Conservation (phyloP, 1,140 invertebrate species). For the Theocolax elegans region DNA sequence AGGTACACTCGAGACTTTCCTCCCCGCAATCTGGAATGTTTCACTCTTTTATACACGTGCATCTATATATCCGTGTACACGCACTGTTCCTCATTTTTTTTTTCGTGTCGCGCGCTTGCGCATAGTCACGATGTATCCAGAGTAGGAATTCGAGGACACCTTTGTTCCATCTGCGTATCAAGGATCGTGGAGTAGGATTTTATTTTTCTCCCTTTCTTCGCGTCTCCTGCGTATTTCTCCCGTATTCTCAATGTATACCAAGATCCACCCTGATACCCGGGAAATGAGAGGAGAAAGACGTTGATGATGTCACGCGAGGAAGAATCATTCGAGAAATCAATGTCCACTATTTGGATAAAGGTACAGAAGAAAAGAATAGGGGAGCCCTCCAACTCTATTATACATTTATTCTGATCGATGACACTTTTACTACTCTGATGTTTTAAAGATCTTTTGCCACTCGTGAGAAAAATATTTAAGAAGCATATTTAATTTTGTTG, state of each 20-base stretch:
- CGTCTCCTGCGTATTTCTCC: background rate
- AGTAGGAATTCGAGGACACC: too few species aligned
- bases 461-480: constrained; percentile 8
- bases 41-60: too few species aligned
- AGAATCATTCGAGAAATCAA: constrained; percentile 14
- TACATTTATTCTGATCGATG: constrained; percentile 21
- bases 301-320: constrained; percentile 18
- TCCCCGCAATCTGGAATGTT: too few species aligned
- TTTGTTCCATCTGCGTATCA: too few species aligned
- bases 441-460: background rate
- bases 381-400: background rate
- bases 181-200: too few species aligned
- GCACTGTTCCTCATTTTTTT: too few species aligned
- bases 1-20: too few species aligned
- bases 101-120: too few species aligned
- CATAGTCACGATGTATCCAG: too few species aligned
- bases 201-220: background rate
- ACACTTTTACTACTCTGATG: background rate
- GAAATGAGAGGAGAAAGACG: background rate
- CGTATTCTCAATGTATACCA: background rate
- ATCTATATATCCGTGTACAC: too few species aligned
- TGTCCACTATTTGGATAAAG: background rate
- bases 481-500: too few species aligned
- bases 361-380: background rate
- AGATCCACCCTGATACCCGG: too few species aligned